Evolutionary conservation across 2,797 vertebrate species (phyloP).

Genomic region (Spinibarbus caldwelli): DNA sequence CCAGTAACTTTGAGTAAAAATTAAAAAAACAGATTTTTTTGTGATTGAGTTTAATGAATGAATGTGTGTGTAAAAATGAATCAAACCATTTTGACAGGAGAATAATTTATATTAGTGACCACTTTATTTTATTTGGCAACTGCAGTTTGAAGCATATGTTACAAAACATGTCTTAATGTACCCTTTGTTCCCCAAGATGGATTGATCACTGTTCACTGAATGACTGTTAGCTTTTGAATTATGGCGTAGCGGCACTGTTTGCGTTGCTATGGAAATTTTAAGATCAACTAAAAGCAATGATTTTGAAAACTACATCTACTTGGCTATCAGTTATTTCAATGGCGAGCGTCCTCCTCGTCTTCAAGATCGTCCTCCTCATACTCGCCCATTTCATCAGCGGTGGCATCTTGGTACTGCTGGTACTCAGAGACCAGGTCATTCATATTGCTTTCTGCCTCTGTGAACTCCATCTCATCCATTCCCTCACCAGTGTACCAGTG

Average conservation of each 20-base stretch:
- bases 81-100: not conserved
- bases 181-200: not conserved
- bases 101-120: not conserved
- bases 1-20: not conserved
- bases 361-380: conserved; percentile 82
- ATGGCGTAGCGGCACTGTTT: conserved; percentile 18
- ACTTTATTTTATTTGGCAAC: conserved; percentile 52
- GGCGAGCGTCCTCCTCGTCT: conserved; percentile 76
- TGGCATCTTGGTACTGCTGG: conserved; percentile 92
- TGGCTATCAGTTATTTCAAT: conserved; percentile 63
- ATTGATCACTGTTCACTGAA: not conserved
- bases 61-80: not conserved
- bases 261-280: conserved; percentile 19
- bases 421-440: conserved; percentile 87
- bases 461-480: conserved; percentile 88
- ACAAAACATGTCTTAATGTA: conserved; percentile 64
- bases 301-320: conserved; percentile 31
- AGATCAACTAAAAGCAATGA: conserved; percentile 7
- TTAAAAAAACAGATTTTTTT: not conserved
- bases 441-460: conserved; percentile 87
- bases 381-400: conserved; percentile 85
- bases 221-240: conserved; percentile 13
- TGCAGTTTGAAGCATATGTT: conserved; percentile 63
- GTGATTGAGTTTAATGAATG: not conserved
- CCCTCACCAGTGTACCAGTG: conserved; percentile 86